These are phyloP conservation scores for Erinaceus europaeus DNA, from an alignment of 2,113 vertebrate species.

Conservation along the genomic window DNA sequence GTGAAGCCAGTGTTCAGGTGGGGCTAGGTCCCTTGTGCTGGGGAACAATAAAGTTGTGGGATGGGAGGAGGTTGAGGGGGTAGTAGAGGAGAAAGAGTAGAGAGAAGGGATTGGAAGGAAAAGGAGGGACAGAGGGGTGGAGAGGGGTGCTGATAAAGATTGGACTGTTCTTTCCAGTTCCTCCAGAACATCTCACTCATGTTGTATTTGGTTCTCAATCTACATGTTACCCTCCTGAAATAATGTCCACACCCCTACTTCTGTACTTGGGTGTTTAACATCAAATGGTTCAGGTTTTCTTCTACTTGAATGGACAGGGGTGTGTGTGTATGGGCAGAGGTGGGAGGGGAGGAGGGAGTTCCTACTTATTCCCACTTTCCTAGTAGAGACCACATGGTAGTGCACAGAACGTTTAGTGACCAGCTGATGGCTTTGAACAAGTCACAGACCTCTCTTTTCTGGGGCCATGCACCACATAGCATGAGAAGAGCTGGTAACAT, in stretches of 20 bases:
- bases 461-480: rapidly evolving
- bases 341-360: too few species aligned
- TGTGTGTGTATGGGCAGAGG: not conserved
- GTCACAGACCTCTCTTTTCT: too few species aligned
- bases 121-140: not conserved
- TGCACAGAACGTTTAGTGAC: not conserved
- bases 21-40: not conserved
- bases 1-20: not conserved
- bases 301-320: not conserved
- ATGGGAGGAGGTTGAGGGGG: too few species aligned
- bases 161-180: not conserved
- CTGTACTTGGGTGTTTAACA: not conserved
- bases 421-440: not conserved
- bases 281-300: not conserved
- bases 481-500: rapidly evolving
- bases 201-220: not conserved
- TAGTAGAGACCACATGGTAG: not conserved
- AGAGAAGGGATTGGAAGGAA: not conserved
- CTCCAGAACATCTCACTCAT: not conserved
- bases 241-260: rapidly evolving
- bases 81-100: rapidly evolving
- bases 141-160: too few species aligned
- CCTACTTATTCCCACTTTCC: not conserved
- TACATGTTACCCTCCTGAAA: not conserved
- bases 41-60: not conserved